These are phyloP conservation scores for Atrichornis clamosus DNA, from an alignment of 2,113 vertebrate genomes.

Conservation along the genomic window DNA sequence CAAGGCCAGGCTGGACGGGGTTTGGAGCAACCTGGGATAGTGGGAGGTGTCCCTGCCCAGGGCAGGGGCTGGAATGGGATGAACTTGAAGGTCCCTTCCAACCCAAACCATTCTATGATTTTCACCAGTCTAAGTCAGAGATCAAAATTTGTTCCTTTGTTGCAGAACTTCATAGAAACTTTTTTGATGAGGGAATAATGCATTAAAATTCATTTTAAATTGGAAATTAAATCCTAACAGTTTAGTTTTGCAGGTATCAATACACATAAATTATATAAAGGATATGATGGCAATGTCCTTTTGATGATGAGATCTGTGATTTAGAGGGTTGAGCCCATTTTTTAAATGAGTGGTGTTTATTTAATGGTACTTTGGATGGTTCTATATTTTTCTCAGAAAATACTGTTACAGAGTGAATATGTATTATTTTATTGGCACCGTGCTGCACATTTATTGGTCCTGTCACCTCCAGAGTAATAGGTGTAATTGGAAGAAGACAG, in stretches of 20 bases:
- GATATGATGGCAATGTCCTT: neutral
- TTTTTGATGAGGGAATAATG: neutral
- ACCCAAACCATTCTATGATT: neutral
- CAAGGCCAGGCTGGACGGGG: neutral
- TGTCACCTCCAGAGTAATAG: neutral
- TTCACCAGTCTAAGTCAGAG: neutral
- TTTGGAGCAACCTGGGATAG: neutral
- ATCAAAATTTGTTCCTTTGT: neutral
- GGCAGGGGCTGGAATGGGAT: accelerated
- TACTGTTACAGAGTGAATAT: neutral
- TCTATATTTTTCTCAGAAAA: neutral
- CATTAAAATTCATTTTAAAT: neutral
- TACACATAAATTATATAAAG: neutral
- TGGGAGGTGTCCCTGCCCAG: neutral
- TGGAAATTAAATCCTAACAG: neutral
- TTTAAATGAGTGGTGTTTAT: neutral
- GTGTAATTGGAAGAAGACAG: neutral
- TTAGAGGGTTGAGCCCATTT: neutral
- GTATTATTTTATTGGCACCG: neutral
- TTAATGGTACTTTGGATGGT: neutral
- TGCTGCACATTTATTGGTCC: neutral
- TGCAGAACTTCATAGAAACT: neutral
- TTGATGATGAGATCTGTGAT: neutral
- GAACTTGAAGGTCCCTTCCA: neutral
- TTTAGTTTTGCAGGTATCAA: neutral